Evolutionary conservation across 35 echinoderm and acorn worm species (phyloP).

Genomic region (Acanthaster planci): DNA sequence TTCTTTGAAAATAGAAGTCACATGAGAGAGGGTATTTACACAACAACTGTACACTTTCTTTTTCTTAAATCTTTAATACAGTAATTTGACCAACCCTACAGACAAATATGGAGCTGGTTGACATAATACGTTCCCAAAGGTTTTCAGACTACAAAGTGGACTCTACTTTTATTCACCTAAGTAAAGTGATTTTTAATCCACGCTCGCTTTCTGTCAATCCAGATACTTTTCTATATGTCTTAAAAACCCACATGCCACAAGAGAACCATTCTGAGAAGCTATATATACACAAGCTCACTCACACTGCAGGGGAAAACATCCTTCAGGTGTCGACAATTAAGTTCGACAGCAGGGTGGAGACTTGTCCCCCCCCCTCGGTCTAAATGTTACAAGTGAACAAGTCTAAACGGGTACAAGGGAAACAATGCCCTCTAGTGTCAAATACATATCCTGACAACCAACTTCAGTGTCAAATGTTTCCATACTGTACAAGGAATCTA

Average conservation of each 20-base stretch:
- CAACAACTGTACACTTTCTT: slow-evolving; percentile 18
- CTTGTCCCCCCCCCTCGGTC: background rate
- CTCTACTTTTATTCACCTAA: background rate
- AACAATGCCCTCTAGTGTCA: slow-evolving; percentile 16
- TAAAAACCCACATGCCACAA: background rate
- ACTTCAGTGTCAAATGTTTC: background rate
- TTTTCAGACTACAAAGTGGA: slow-evolving; percentile 5
- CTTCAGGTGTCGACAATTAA: no score
- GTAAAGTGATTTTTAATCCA: background rate
- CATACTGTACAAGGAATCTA: slow-evolving; percentile 20
- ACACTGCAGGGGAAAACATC: background rate
- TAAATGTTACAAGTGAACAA: slow-evolving; percentile 19
- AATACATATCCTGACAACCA: background rate
- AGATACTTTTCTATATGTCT: no score
- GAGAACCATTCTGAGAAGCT: background rate
- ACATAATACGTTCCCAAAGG: background rate
- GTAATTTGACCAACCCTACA: background rate
- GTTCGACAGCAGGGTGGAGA: background rate
- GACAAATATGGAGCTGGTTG: background rate
- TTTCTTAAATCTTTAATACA: slow-evolving; percentile 1
- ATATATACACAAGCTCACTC: background rate
- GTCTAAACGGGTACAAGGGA: background rate
- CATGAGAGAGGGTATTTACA: slow-evolving; percentile 28
- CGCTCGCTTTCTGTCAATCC: background rate
- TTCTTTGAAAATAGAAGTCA: slow-evolving; percentile 34